Base-by-base conservation (phyloP, 2,113 vertebrate genomes). In the Syngnathus floridae region DNA sequence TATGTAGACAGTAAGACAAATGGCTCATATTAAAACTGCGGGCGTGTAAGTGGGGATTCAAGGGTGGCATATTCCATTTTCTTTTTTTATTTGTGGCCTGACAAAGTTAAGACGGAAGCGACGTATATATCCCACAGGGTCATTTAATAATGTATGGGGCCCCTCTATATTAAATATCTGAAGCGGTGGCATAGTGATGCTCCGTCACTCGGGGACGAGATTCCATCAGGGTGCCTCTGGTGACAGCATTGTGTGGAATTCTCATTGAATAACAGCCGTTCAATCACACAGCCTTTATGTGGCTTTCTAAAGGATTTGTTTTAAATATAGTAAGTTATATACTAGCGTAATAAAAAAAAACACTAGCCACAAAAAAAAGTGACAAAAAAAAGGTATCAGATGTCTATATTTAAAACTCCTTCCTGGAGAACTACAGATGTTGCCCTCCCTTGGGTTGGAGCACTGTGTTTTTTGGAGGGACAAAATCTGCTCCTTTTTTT, bases 101-200 rank as follows among this genome's bases (percentile, higher is more conserved):
- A 60, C 62, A 69, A 71, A 52, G 31, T 73, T 76, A 67, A 75
- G 70, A 77, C 38, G 66, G 74, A 72, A 57, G n/a, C 35, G 46
- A 19, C 6, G 35, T 21, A 21, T 22, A 73, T 77, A 73, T 67
- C 74, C 76, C 74, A 77, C 78, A 70, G 71, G 45, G 51, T 26
- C 73, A 81, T 88, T 68, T 74, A 56, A 87, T 84, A 84, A 90
- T 87, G 83, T 82, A 86, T 85, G 74, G 74, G 38, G n/a, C 9
- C 60, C 62, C 60, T 69, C 78, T 76, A 72, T 87, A 89, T 88
- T 87, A 82, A 86, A 86, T 88, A 86, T 85, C 86, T 84, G 77
- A 81, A 74, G 80, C 64, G 70, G 76, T 26, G 59, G 74, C 75
- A 74, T 76, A 73, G 64, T 66, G 31, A 82, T 69, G 63, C 74